phyloP scores from a whole-genome alignment of 2,888 invertebrate genomes.

The Octonoba sinensis region DNA sequence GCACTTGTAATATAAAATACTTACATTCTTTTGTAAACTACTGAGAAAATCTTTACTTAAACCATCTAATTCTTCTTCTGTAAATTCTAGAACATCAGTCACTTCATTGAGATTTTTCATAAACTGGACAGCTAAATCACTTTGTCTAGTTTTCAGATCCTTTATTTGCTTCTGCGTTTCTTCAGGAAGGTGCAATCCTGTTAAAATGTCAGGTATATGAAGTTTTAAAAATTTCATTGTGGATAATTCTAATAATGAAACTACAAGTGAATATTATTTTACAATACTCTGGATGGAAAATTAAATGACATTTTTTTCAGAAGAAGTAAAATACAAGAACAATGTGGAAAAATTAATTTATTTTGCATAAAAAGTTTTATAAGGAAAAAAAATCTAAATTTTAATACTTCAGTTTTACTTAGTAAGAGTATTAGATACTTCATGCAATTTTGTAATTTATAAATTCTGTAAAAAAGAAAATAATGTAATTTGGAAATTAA shows the following conservation, averaged over 20 bases:
- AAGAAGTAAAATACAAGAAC: too few species aligned
- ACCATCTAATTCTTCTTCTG: constrained; percentile 72
- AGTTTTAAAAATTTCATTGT: constrained; percentile 19
- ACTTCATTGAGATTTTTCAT: constrained; percentile 73
- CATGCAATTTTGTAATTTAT: too few species aligned
- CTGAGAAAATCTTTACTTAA: constrained; percentile 68
- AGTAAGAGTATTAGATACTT: too few species aligned
- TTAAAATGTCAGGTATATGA: too few species aligned
- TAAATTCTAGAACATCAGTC: constrained; percentile 72
- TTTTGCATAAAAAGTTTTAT: too few species aligned
- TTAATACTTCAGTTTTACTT: too few species aligned
- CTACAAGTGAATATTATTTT: background rate
- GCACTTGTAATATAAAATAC: background rate
- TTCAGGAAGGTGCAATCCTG: constrained; percentile 72
- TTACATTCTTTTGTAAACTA: constrained; percentile 67
- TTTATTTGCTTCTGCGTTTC: constrained; percentile 71
- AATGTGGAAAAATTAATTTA: too few species aligned
- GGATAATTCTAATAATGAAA: background rate
- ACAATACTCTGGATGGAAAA: too few species aligned
- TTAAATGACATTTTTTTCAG: too few species aligned
- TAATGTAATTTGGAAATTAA: too few species aligned
- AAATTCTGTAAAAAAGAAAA: too few species aligned
- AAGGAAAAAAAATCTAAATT: too few species aligned
- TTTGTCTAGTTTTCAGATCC: constrained; percentile 72
- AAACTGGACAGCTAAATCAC: constrained; percentile 72